These are phyloP conservation scores for Cardiocondyla obscurior DNA, from an alignment of 1,140 invertebrate genomes.

Conservation along the genomic window DNA sequence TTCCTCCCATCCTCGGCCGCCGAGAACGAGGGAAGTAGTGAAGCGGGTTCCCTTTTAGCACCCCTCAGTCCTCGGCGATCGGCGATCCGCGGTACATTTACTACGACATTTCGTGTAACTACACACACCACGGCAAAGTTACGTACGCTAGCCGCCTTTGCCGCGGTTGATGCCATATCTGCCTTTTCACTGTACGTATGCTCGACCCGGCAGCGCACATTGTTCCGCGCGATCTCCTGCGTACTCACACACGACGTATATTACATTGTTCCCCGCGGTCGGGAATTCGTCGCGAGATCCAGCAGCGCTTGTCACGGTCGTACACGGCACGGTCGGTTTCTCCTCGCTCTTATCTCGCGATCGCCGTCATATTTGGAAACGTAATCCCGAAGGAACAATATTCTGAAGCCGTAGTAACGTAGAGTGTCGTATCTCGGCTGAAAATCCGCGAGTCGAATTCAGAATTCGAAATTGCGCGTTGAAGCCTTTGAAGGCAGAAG, in stretches of 20 bases:
- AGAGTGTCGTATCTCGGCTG: neutral
- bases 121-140: too few species aligned
- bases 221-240: constrained; percentile 71
- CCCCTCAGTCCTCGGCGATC: too few species aligned
- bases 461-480: neutral
- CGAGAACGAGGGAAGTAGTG: too few species aligned
- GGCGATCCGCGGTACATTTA: too few species aligned
- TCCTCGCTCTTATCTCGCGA: constrained; percentile 31
- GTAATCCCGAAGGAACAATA: neutral
- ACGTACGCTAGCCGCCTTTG: too few species aligned
- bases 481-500: too few species aligned
- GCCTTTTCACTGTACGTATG: too few species aligned
- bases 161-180: too few species aligned
- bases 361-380: constrained; percentile 30
- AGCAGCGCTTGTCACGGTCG: constrained; percentile 38
- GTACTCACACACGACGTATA: constrained; percentile 66
- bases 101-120: too few species aligned
- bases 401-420: neutral
- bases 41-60: too few species aligned
- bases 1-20: too few species aligned
- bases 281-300: constrained; percentile 54
- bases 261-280: constrained; percentile 67
- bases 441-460: constrained; percentile 5
- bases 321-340: neutral
- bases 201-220: constrained; percentile 45